Conservation (phyloP, 2,113 vertebrate genomes). For the Equus quagga region DNA sequence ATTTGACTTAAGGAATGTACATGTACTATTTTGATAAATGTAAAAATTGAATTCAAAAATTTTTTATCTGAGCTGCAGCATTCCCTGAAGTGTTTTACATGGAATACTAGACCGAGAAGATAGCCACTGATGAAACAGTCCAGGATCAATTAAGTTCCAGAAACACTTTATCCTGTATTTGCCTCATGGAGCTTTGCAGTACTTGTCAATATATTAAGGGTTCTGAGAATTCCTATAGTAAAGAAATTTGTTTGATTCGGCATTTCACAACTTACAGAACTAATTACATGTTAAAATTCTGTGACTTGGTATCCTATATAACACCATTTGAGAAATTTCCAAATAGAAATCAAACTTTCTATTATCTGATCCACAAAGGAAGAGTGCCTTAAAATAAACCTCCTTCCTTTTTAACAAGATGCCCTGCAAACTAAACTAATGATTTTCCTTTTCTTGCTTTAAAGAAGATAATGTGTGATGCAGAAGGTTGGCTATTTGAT, state of each 20-base stretch:
- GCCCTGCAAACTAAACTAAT: background rate
- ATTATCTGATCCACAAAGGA: background rate
- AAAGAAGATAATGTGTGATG: background rate
- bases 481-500: background rate
- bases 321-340: constrained; percentile 23
- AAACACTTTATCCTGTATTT: background rate
- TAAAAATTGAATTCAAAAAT: background rate
- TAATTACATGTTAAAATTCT: background rate
- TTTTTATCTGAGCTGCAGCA: background rate
- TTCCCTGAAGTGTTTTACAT: background rate
- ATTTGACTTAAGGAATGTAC: background rate
- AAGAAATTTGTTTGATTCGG: background rate
- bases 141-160: background rate
- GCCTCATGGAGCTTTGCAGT: background rate
- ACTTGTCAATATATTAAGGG: background rate
- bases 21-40: background rate
- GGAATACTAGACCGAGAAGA: background rate
- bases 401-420: constrained; percentile 17
- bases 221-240: background rate
- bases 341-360: constrained; percentile 27
- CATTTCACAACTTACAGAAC: constrained; percentile 14
- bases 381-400: constrained; percentile 36
- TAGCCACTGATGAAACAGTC: background rate
- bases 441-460: background rate
- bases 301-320: background rate